phyloP scores from a whole-genome alignment of 2,113 vertebrate genomes.

The Perca schrenkii region DNA sequence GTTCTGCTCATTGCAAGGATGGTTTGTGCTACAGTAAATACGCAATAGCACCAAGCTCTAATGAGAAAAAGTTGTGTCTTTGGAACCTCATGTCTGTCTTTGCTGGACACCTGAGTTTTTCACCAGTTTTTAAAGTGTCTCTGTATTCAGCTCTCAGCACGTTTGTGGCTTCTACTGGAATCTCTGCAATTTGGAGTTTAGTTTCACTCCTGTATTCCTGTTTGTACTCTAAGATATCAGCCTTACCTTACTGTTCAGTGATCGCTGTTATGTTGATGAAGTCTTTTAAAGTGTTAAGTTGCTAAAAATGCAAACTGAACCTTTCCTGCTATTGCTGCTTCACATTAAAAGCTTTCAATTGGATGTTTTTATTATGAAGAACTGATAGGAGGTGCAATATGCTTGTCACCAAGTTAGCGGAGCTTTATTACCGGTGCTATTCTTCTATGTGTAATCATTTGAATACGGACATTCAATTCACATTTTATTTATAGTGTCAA shows the following conservation, averaged over 20 bases:
- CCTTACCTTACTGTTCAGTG: neutral
- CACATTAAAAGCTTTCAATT: neutral
- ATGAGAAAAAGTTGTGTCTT: neutral
- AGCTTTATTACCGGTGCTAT: neutral
- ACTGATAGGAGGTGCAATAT: neutral
- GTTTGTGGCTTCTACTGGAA: neutral
- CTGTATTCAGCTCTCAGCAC: no score
- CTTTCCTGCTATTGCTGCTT: neutral
- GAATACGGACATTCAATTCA: neutral
- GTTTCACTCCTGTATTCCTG: neutral
- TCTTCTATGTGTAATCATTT: neutral
- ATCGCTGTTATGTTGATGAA: no score
- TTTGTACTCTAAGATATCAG: neutral
- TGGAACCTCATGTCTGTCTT: no score
- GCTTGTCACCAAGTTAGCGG: no score
- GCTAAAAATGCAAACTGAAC: neutral
- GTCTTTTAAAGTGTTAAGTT: neutral
- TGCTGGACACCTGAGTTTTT: no score
- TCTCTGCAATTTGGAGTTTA: neutral
- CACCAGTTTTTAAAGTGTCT: no score
- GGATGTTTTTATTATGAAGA: neutral
- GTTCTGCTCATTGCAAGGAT: neutral
- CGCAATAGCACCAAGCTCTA: neutral
- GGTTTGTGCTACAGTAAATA: conserved; percentile 11
- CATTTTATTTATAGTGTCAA: no score